Evolutionary conservation across 2,797 vertebrate genomes (phyloP).

Genomic region (Sebastes elongatus): DNA sequence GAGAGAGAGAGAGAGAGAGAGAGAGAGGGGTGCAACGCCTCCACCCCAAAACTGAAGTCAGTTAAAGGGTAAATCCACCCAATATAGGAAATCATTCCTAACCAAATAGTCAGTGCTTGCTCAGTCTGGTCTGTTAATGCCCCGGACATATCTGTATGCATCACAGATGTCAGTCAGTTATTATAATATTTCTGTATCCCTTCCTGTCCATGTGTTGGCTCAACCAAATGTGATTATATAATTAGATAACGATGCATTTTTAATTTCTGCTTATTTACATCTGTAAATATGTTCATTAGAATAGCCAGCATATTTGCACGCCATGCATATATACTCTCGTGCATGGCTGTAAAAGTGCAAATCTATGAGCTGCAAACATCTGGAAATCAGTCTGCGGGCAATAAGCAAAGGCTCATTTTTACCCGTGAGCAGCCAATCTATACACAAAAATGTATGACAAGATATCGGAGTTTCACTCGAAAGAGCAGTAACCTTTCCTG

Average conservation of each 20-base stretch:
- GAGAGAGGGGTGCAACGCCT: not conserved
- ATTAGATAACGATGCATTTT: not conserved
- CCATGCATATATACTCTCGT: not conserved
- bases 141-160: not conserved
- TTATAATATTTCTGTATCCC: not conserved
- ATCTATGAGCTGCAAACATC: slow-evolving; percentile 23
- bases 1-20: not conserved
- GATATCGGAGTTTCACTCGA: not conserved
- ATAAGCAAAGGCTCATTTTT: not conserved
- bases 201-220: not conserved
- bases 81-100: not conserved
- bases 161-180: not conserved
- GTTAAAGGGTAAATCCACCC: slow-evolving; percentile 27
- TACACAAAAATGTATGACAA: not conserved
- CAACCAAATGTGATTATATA: not conserved
- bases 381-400: not conserved
- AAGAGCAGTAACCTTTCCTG: not conserved
- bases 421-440: not conserved
- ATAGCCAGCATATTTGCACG: not conserved
- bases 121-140: not conserved
- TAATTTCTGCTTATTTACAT: not conserved
- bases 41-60: slow-evolving; percentile 16
- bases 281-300: not conserved
- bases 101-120: not conserved
- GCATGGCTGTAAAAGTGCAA: not conserved